phyloP scores from a whole-genome alignment of 1,140 invertebrate species.

The Calephelis nemesis region DNA sequence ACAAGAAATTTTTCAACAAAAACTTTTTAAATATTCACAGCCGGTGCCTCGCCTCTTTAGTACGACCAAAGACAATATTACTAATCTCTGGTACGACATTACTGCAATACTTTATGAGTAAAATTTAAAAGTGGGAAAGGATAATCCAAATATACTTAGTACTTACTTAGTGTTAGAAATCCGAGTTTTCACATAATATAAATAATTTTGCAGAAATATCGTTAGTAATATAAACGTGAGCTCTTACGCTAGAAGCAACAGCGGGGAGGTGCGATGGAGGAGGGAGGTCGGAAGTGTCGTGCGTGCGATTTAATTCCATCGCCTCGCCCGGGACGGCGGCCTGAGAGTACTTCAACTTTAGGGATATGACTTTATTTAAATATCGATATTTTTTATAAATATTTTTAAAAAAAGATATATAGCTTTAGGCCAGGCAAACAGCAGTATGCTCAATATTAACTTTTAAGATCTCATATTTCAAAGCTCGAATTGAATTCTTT shows the following conservation, averaged over 20 bases:
- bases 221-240: constrained; percentile 18
- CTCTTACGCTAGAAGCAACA: constrained; percentile 16
- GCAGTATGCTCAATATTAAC: no score
- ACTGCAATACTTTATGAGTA: no score
- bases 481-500: no score
- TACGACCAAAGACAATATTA: no score
- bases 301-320: constrained; percentile 78
- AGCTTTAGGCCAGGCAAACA: no score
- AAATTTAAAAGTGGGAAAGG: no score
- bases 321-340: constrained; percentile 61
- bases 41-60: no score
- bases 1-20: no score
- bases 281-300: constrained; percentile 67
- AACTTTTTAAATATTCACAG: no score
- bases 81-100: no score
- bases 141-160: not conserved
- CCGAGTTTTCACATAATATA: not conserved
- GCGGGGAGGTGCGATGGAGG: constrained; percentile 31
- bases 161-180: constrained; percentile 5
- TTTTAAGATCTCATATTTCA: no score
- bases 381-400: constrained; percentile 26
- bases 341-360: constrained; percentile 50
- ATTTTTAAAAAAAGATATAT: not conserved
- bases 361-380: constrained; percentile 23
- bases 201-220: constrained; percentile 6